Conservation (phyloP, 23 tunicate genomes). For the Trididemnum nubilum region DNA sequence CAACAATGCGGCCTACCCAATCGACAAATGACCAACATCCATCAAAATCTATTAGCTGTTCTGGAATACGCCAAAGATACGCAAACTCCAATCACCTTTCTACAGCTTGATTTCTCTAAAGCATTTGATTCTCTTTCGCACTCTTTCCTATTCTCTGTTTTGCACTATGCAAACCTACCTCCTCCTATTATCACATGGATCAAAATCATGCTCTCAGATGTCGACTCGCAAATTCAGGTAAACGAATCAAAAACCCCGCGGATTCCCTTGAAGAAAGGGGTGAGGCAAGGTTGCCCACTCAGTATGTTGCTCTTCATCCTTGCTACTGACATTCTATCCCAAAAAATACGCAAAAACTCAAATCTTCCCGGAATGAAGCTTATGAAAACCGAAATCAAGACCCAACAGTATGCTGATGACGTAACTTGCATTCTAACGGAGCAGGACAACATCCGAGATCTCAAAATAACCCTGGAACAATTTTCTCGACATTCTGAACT, state of each 20-base stretch:
- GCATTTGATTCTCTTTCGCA: background rate
- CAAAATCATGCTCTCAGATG: too few species aligned
- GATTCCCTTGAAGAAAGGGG: too few species aligned
- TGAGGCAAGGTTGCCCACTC: background rate
- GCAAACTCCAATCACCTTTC: background rate
- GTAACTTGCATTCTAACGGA: background rate
- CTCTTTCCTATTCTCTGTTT: too few species aligned
- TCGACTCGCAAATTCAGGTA: too few species aligned
- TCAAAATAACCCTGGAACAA: background rate
- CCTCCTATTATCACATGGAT: too few species aligned
- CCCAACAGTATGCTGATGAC: background rate
- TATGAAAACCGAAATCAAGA: background rate
- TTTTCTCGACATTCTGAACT: background rate
- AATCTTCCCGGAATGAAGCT: background rate
- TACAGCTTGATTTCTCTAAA: constrained; percentile 6
- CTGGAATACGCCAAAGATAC: background rate
- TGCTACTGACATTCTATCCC: background rate
- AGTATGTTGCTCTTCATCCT: background rate
- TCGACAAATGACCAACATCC: background rate
- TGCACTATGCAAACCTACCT: too few species aligned
- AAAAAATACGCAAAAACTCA: background rate
- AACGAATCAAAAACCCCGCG: too few species aligned
- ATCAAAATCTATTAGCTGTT: background rate
- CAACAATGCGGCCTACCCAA: background rate
- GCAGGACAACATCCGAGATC: background rate